A percentile compares a stretch with the other conserved stretches of the same genome.
Evolutionary conservation across 1,140 invertebrate species (phyloP).

Genomic region (Cardiocondyla obscurior): DNA sequence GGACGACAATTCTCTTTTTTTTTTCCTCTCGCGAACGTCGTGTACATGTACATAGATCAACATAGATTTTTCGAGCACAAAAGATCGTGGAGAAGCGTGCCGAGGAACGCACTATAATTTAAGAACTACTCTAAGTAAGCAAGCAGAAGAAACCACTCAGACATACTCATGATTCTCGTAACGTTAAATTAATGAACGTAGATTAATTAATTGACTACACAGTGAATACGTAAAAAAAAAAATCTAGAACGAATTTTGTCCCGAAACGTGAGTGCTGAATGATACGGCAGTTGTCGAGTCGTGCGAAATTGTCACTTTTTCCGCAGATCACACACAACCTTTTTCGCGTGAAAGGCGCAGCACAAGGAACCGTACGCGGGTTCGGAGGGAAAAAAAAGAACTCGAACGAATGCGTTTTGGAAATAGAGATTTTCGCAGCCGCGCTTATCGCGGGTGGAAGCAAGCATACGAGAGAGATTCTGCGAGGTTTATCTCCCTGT

Average conservation of each 20-base stretch:
- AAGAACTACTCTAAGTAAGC: conserved; percentile 44
- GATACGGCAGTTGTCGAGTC: not conserved
- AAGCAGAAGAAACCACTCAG: conserved; percentile 43
- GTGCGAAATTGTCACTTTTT: conserved; percentile 2
- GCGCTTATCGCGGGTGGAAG: not conserved
- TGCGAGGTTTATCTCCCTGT: conserved; percentile 74
- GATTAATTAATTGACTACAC: conserved; percentile 59
- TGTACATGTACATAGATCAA: conserved; percentile 50
- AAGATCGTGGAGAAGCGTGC: conserved; percentile 59
- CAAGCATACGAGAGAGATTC: conserved; percentile 18
- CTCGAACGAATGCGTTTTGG: not conserved
- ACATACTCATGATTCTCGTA: conserved; percentile 79
- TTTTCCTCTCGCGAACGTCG: conserved; percentile 23
- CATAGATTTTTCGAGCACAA: conserved; percentile 69
- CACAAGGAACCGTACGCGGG: conserved; percentile 1
- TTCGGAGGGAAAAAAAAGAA: not conserved
- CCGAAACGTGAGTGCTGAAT: not conserved
- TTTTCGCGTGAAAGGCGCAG: conserved; percentile 9
- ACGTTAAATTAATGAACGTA: conserved; percentile 74
- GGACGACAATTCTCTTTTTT: conserved; percentile 12
- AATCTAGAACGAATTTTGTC: not conserved
- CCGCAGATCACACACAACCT: not conserved
- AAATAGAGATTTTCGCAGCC: conserved; percentile 27
- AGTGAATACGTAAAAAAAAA: conserved; percentile 40
- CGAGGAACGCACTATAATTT: conserved; percentile 28